A percentile compares a stretch with the other conserved stretches of the same genome.
Evolutionary conservation across 2,797 vertebrate genomes (phyloP).

Genomic region (Champsocephalus esox): DNA sequence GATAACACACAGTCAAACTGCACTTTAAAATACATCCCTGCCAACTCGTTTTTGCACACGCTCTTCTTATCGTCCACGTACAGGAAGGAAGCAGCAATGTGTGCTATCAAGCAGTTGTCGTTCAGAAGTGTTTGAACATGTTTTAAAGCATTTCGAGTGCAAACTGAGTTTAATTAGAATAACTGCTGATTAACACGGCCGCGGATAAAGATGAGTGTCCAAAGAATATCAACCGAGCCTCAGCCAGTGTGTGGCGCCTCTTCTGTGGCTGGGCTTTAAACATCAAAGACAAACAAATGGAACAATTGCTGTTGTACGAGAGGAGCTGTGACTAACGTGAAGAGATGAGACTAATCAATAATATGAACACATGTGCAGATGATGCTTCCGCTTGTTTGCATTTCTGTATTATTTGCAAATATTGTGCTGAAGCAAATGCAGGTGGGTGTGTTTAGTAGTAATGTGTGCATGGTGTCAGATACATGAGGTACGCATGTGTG

Average conservation of each 20-base stretch:
- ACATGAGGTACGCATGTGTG: slow-evolving; percentile 14
- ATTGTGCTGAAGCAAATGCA: slow-evolving; percentile 28
- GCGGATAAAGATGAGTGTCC: slow-evolving; percentile 54
- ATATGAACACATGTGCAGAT: slow-evolving; percentile 9
- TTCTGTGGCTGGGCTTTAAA: slow-evolving; percentile 26
- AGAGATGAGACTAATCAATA: slow-evolving; percentile 38
- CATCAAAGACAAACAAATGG: slow-evolving; percentile 40
- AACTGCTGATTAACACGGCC: slow-evolving; percentile 68
- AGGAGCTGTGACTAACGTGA: slow-evolving; percentile 17
- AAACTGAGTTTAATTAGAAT: slow-evolving; percentile 77
- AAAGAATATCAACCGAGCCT: slow-evolving; percentile 62
- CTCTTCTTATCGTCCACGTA: slow-evolving; percentile 70
- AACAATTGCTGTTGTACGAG: slow-evolving; percentile 22
- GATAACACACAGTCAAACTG: slow-evolving; percentile 60
- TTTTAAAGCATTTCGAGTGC: slow-evolving; percentile 73
- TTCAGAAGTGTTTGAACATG: slow-evolving; percentile 74
- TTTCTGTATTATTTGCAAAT: slow-evolving; percentile 34
- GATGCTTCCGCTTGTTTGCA: slow-evolving; percentile 29
- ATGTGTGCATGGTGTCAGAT: slow-evolving; percentile 20
- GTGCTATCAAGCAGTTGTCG: slow-evolving; percentile 67
- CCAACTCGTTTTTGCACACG: slow-evolving; percentile 30
- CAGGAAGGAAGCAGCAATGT: slow-evolving; percentile 64
- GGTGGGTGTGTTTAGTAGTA: slow-evolving; percentile 26
- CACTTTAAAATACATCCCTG: slow-evolving; percentile 55
- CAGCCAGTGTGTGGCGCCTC: slow-evolving; percentile 17